A percentile compares a stretch with the other conserved stretches of the same genome.
Conservation (phyloP, 2,113 vertebrate species). For the Hippocampus mohnikei region DNA sequence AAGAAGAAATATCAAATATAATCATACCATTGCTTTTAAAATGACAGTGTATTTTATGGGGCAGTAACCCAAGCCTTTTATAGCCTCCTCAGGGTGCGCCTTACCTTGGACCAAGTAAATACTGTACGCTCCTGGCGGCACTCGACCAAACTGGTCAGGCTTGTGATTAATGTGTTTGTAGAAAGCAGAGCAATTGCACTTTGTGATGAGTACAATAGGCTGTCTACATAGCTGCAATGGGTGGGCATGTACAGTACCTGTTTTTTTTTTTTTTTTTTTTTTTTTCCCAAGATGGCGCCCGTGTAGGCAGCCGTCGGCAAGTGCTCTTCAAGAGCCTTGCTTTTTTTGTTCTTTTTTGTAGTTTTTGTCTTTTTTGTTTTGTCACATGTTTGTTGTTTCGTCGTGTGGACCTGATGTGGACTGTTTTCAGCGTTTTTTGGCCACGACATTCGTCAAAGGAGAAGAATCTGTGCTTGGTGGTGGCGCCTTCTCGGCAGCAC, state of each 20-base stretch:
- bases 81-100: background rate
- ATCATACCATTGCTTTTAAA: background rate
- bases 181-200: conserved; percentile 9
- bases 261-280: too few relatives aligned
- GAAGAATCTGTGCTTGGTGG: too few relatives aligned
- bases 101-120: background rate
- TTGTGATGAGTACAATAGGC: background rate
- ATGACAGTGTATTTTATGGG: background rate
- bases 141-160: conserved; percentile 1
- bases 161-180: background rate
- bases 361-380: too few relatives aligned
- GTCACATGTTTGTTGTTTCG: too few relatives aligned
- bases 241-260: conserved; percentile 3
- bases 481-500: too few relatives aligned
- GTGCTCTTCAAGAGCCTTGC: too few relatives aligned
- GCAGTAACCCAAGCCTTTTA: background rate
- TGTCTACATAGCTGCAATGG: conserved; percentile 10
- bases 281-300: too few relatives aligned
- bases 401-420: too few relatives aligned
- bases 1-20: background rate
- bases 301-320: too few relatives aligned
- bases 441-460: too few relatives aligned
- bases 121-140: background rate
- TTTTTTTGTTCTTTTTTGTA: too few relatives aligned
- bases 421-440: too few relatives aligned